phyloP scores from a whole-genome alignment of 2,888 invertebrate species.

The Diploptera punctata region DNA sequence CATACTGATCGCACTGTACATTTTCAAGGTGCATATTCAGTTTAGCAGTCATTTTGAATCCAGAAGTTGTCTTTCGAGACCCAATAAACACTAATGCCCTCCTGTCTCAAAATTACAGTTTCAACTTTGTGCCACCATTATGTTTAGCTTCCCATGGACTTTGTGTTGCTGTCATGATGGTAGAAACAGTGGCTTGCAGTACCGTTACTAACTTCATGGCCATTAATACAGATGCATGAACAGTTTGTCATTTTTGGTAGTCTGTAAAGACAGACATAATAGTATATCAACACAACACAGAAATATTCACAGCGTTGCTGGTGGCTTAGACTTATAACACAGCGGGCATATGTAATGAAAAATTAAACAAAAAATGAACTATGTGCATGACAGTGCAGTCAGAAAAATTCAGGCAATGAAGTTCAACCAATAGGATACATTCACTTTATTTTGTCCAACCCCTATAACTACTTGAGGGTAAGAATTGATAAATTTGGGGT shows the following conservation, averaged over 20 bases:
- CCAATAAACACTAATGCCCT: neutral
- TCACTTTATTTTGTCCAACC: constrained; percentile 4
- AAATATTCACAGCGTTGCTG: neutral
- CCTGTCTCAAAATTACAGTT: neutral
- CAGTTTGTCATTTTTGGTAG: neutral
- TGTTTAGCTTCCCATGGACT: constrained; percentile 6
- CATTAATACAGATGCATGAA: neutral
- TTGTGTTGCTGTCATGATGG: neutral
- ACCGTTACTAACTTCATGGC: neutral
- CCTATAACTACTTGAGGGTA: too few species aligned
- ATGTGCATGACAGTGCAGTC: neutral
- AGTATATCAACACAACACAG: neutral
- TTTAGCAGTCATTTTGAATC: neutral
- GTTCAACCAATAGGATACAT: neutral
- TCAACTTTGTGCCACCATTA: neutral
- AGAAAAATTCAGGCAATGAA: neutral
- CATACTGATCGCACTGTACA: neutral
- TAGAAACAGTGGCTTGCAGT: neutral
- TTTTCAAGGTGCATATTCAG: neutral
- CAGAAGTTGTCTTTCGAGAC: neutral
- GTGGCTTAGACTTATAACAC: neutral
- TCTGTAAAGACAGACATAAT: neutral
- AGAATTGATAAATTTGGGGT: too few species aligned
- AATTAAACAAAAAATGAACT: neutral
- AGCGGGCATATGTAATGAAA: neutral